Conservation (phyloP, 2,113 vertebrate genomes). For the Jacana jacana region DNA sequence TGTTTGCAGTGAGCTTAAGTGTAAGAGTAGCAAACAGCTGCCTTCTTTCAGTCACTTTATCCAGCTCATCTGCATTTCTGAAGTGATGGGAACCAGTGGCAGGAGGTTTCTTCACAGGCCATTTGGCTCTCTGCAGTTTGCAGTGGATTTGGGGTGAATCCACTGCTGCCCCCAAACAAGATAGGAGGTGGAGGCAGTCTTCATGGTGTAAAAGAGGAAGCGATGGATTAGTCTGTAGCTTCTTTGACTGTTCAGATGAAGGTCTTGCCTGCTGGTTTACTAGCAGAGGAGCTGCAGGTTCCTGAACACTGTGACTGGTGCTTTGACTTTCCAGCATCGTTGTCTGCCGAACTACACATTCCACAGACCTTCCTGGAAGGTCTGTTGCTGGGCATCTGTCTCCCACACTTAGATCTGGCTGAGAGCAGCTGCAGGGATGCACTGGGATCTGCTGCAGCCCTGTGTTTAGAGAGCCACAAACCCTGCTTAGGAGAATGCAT, state of each 20-base stretch:
- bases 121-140: not conserved
- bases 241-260: not conserved
- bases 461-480: not conserved
- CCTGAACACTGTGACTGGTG: too few relatives aligned
- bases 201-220: not conserved
- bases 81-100: not conserved
- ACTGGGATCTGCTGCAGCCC: not conserved
- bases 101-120: not conserved
- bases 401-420: not conserved
- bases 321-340: not conserved
- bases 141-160: not conserved
- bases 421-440: not conserved
- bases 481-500: not conserved
- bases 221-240: not conserved
- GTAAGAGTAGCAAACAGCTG: not conserved
- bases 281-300: not conserved
- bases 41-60: not conserved
- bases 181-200: not conserved
- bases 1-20: not conserved
- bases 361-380: not conserved
- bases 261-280: not conserved
- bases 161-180: not conserved
- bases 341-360: not conserved
- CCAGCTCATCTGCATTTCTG: not conserved
- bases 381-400: too few relatives aligned